Evolutionary conservation across 2,797 vertebrate species (phyloP), one percentile per base, ranked within the genome.

Genomic region (Chelidonichthys spinosus): DNA sequence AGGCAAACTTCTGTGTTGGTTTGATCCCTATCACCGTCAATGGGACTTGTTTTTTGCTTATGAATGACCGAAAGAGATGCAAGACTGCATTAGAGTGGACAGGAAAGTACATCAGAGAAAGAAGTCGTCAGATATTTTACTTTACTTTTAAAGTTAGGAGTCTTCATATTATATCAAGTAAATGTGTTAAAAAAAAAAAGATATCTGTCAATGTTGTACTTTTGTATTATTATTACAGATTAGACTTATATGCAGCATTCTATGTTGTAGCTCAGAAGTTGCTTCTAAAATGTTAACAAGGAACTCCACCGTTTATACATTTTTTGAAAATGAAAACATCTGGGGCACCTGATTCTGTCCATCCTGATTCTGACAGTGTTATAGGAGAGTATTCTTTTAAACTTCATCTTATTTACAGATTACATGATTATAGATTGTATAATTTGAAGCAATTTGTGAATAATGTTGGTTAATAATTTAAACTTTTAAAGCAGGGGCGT

Each of bases 1-100:
- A 74, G 79, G 50, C 47, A 32, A 74, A 72, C 7, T 49, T 67
- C 66, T 85, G 74, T 79, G 60, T 25, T 44, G 33, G 33, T 47
- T 63, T 18, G 11, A 72, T 77, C 64, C 47, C 64, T 52, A 71
- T 76, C 78, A 14, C 50, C 25, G 60, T 63, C 63, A 55, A 0
- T 15, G n/a, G 55, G 44, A 15, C 60, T 49, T 32, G 33, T 69
- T 66, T 72, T 18, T 65, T 25, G 61, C 55, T 49, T 60, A 33
- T 50, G 54, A 47, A 18, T 55, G 46, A 43, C 46, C n/a, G 4
- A 72, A 46, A 69, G 52, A 59, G 13, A 42, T 0, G 8, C 32
- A 36, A n/a, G 39, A 11, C 47, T 37, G 36, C n/a, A 63, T n/a
- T 35, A 61, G 6, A 47, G 49, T 46, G 36, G 39, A 14, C 64